Base-by-base conservation (phyloP, 2,797 vertebrate species). In the Melanotaenia maccullochi region DNA sequence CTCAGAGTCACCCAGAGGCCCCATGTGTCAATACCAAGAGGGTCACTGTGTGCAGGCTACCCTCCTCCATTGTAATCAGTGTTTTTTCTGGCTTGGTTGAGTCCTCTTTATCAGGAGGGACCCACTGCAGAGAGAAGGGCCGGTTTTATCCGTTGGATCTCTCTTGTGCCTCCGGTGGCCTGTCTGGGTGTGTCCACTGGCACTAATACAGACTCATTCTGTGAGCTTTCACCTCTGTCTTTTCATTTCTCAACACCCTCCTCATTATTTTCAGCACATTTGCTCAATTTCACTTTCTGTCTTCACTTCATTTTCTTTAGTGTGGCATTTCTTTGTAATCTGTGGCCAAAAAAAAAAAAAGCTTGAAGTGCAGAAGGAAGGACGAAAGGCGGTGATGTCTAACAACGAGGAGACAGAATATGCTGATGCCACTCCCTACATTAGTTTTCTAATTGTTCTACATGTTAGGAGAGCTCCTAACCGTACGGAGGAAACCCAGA, bases 1-100 rank as follows among this genome's bases (percentile, higher is more conserved):
- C 81, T 67, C 82, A 44, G 85, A 84, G 81, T 90, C 77, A 84
- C 75, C 47, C 85, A 54, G 72, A 81, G 78, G 83, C 79, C 76
- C 68, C 65, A 36, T 71, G 57, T 76, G 70, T 83, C 76, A 60
- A 70, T 68, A 85, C 73, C 60, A 77, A 71, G 73, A 73, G 83
- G 62, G 73, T 71, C 70, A 60, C 28, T 69, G 65, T 66, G 80
- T 60, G 40, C 66, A 60, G 61, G 57, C 61, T 0, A 32, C 75
- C 71, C 58, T 68, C 35, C 59, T 72, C 59, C 51, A 73, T 78
- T 81, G 83, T 72, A 9, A 49, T 28, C 68, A 4, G 52, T 69
- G 71, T 83, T 81, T 80, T 47, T 47, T 79, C 63, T 82, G 79
- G 69, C 70, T 71, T 16, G 73, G 40, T 47, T 57, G 56, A 79